Conservation (phyloP, 92 coral and sea anemone genomes). For the Nematostella vectensis region DNA sequence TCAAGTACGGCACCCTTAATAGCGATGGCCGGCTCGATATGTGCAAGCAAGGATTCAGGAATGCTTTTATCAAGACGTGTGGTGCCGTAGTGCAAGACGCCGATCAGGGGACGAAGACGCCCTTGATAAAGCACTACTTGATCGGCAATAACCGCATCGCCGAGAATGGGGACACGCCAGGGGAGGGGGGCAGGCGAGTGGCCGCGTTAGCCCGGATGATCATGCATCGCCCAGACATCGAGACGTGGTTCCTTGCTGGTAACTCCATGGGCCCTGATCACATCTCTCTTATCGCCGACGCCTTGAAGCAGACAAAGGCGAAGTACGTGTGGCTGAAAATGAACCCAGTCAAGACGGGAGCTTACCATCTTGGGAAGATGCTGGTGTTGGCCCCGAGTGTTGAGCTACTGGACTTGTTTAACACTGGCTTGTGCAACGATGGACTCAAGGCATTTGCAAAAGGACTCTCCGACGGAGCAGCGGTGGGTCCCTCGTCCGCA, state of each 20-base stretch:
- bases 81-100: conserved; percentile 38
- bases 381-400: conserved; percentile 26
- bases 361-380: conserved; percentile 42
- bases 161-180: conserved; percentile 41
- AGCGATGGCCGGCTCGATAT: conserved; percentile 48
- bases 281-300: conserved; percentile 32
- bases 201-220: conserved; percentile 49
- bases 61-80: conserved; percentile 32
- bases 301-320: conserved; percentile 37
- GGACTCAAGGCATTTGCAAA: conserved; percentile 39
- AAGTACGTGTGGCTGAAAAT: conserved; percentile 47
- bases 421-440: conserved; percentile 51
- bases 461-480: conserved; percentile 33
- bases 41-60: conserved; percentile 56
- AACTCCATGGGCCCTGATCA: conserved; percentile 31
- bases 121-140: conserved; percentile 45
- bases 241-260: conserved; percentile 52
- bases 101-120: conserved; percentile 9
- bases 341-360: conserved; percentile 55
- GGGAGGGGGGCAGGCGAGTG: conserved; percentile 41
- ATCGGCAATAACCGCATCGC: conserved; percentile 53
- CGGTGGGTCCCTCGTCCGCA: conserved; percentile 14
- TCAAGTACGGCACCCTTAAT: conserved; percentile 44
- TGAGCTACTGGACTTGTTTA: conserved; percentile 43
- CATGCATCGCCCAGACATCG: conserved; percentile 41